A percentile compares a stretch with the other conserved stretches of the same genome.
These are phyloP conservation scores for Sisyra terminalis DNA, from an alignment of 2,888 invertebrate species.

Conservation along the genomic window DNA sequence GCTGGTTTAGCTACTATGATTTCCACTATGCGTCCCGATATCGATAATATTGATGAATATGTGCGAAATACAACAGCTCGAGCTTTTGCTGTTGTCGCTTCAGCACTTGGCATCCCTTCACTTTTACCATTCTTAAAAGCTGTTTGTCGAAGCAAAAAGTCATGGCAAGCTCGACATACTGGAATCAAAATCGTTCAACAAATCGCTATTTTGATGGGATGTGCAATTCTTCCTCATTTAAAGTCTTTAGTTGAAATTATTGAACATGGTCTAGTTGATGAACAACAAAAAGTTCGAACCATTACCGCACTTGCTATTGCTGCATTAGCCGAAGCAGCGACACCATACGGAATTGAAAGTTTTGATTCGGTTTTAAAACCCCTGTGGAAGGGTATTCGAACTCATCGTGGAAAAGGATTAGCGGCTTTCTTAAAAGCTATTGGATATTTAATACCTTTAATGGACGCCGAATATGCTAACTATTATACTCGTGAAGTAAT, in stretches of 20 bases:
- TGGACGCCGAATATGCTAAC: slow-evolving; percentile 99
- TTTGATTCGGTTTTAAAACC: slow-evolving; percentile 99
- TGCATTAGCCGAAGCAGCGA: slow-evolving; percentile 96
- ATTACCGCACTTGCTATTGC: slow-evolving; percentile 98
- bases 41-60: slow-evolving; percentile 98
- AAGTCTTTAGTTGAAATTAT: slow-evolving; percentile 98
- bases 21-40: slow-evolving; percentile 99
- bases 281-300: slow-evolving; percentile 97
- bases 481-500: slow-evolving; percentile 99
- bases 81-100: slow-evolving; percentile 99
- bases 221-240: slow-evolving; percentile 95
- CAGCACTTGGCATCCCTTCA: slow-evolving; percentile 95
- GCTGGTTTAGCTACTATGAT: slow-evolving; percentile 99
- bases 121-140: slow-evolving; percentile 95
- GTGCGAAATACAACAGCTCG: slow-evolving; percentile 98
- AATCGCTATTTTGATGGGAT: slow-evolving; percentile 99
- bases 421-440: slow-evolving; percentile 99
- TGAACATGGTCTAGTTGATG: slow-evolving; percentile 95
- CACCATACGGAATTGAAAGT: slow-evolving; percentile 99
- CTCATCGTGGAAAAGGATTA: slow-evolving; percentile 78
- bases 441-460: slow-evolving; percentile 95
- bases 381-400: slow-evolving; percentile 96
- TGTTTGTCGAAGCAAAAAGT: slow-evolving; percentile 97
- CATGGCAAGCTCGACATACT: slow-evolving; percentile 96
- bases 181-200: slow-evolving; percentile 99